Evolutionary conservation across 2,797 vertebrate species (phyloP).

Genomic region (Sebastes iracundus): DNA sequence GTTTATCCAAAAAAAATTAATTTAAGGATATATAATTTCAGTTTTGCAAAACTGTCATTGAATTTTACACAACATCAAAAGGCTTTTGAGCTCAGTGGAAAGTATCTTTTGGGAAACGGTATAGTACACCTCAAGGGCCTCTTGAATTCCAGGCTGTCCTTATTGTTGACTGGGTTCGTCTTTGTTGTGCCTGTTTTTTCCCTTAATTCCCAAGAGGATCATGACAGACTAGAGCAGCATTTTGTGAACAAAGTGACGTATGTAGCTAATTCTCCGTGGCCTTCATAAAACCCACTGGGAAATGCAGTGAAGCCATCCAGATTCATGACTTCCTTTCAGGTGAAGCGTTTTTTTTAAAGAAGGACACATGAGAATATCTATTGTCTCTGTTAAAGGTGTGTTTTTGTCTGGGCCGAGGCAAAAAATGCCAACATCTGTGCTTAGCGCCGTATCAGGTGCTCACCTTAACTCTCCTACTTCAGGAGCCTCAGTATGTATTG

Average conservation of each 20-base stretch:
- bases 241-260: constrained; percentile 36
- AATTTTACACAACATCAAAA: constrained; percentile 24
- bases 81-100: background rate
- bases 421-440: constrained; percentile 45
- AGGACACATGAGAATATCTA: constrained; percentile 57
- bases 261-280: background rate
- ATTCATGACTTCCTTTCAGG: constrained; percentile 11
- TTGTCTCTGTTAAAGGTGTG: constrained; percentile 43
- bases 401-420: constrained; percentile 39
- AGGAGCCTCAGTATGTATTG: constrained; percentile 4
- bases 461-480: background rate
- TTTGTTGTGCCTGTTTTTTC: constrained; percentile 53
- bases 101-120: background rate
- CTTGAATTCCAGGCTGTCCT: constrained; percentile 40
- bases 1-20: background rate
- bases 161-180: constrained; percentile 40
- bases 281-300: constrained; percentile 15
- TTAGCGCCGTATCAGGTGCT: constrained; percentile 26
- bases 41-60: background rate
- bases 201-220: constrained; percentile 38
- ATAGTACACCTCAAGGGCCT: constrained; percentile 16
- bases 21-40: background rate
- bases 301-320: background rate
- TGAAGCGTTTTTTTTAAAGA: constrained; percentile 18
- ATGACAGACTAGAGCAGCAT: constrained; percentile 14